These are phyloP conservation scores for Tipula confusa DNA, from an alignment of 2,888 invertebrate species.

Conservation along the genomic window DNA sequence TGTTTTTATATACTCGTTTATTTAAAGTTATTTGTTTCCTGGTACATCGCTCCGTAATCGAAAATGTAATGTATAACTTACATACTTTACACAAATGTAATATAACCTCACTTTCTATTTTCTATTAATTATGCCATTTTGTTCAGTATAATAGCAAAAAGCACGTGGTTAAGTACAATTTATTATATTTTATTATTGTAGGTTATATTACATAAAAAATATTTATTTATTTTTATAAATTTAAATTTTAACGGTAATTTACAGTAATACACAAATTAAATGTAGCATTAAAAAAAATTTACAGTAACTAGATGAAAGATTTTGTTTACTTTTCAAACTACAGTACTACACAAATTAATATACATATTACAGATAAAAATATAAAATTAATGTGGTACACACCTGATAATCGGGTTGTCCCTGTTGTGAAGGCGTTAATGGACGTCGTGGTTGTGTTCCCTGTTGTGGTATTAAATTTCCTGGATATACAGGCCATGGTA, in stretches of 20 bases:
- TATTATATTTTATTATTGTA: too few species aligned
- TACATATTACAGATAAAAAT: not conserved
- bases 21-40: not conserved
- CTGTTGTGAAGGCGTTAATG: slow-evolving; percentile 73
- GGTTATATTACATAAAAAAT: not conserved
- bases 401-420: slow-evolving; percentile 52
- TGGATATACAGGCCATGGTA: slow-evolving; percentile 92
- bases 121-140: not conserved
- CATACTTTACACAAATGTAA: not conserved
- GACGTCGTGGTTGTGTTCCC: slow-evolving; percentile 66
- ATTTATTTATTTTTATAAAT: not conserved
- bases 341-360: not conserved
- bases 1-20: too few species aligned
- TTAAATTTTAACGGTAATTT: not conserved
- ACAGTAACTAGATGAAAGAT: slow-evolving; percentile 3
- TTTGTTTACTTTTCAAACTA: slow-evolving; percentile 7
- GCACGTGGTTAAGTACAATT: not conserved
- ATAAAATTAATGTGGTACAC: slow-evolving; percentile 39
- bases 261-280: not conserved
- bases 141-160: not conserved
- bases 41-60: not conserved
- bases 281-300: not conserved
- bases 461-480: slow-evolving; percentile 68
- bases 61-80: not conserved
- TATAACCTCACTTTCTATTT: not conserved